phyloP scores from a whole-genome alignment of 2,888 invertebrate genomes.

The Campoletis raptor region DNA sequence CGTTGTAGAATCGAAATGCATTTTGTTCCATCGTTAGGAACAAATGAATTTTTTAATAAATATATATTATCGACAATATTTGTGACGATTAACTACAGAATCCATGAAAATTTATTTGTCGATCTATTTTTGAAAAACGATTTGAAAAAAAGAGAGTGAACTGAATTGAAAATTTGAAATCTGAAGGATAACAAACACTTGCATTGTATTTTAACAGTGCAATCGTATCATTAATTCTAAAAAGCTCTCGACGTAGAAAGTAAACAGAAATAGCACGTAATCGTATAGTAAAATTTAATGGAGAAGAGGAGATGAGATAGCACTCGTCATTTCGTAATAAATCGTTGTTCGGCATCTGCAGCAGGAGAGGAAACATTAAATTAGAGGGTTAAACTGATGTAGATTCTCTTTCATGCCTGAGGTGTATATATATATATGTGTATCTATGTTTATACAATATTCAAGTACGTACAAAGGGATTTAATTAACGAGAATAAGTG shows the following conservation, averaged over 20 bases:
- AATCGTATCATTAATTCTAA: neutral
- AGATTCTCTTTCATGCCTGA: slow-evolving; percentile 6
- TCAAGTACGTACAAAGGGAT: slow-evolving; percentile 65
- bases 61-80: neutral
- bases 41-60: too few relatives aligned
- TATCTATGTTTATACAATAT: slow-evolving; percentile 12
- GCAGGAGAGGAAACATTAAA: slow-evolving; percentile 47
- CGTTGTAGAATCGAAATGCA: too few relatives aligned
- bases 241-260: neutral
- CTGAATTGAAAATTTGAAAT: neutral
- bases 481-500: slow-evolving; percentile 68
- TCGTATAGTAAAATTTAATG: neutral
- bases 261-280: neutral
- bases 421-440: neutral
- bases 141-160: neutral
- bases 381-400: slow-evolving; percentile 36
- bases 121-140: neutral
- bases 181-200: neutral
- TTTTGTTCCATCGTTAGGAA: too few relatives aligned
- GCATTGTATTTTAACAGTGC: neutral
- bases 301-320: neutral
- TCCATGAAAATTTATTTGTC: neutral
- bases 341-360: slow-evolving; percentile 48
- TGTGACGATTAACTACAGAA: neutral
- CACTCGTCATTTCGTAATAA: slow-evolving; percentile 43